Evolutionary conservation across 92 coral and sea anemone species (phyloP).

Genomic region (Bergia sp.): DNA sequence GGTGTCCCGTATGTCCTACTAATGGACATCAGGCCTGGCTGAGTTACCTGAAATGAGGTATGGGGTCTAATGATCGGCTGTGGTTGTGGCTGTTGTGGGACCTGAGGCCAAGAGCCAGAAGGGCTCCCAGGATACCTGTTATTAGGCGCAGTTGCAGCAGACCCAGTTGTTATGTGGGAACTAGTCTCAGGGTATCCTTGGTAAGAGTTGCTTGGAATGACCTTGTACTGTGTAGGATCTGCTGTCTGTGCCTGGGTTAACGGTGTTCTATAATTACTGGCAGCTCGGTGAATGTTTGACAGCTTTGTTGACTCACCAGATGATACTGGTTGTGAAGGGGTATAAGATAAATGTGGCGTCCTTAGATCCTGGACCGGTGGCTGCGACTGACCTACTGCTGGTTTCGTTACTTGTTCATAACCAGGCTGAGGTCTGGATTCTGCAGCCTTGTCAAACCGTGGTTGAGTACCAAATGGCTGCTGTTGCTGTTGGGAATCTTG

Average conservation of each 20-base stretch:
- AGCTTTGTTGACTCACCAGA: background rate
- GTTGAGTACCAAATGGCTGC: background rate
- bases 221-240: background rate
- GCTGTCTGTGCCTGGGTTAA: slow-evolving; percentile 9
- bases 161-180: background rate
- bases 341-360: background rate
- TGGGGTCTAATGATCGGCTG: slow-evolving; percentile 23
- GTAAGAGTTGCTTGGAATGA: background rate
- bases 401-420: slow-evolving; percentile 12
- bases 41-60: slow-evolving; percentile 6
- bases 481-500: slow-evolving; percentile 23
- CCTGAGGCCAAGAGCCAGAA: background rate
- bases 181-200: background rate
- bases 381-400: background rate
- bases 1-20: slow-evolving; percentile 22
- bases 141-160: slow-evolving; percentile 17
- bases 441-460: slow-evolving; percentile 12
- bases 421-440: slow-evolving; percentile 25
- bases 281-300: background rate
- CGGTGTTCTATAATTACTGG: background rate
- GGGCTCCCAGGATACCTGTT: slow-evolving; percentile 7
- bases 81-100: slow-evolving; percentile 1
- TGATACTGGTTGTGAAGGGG: background rate
- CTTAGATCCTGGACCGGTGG: slow-evolving; percentile 2
- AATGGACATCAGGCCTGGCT: background rate